Base-by-base conservation (phyloP, 2,113 vertebrate species). In the Anarrhichthys ocellatus region DNA sequence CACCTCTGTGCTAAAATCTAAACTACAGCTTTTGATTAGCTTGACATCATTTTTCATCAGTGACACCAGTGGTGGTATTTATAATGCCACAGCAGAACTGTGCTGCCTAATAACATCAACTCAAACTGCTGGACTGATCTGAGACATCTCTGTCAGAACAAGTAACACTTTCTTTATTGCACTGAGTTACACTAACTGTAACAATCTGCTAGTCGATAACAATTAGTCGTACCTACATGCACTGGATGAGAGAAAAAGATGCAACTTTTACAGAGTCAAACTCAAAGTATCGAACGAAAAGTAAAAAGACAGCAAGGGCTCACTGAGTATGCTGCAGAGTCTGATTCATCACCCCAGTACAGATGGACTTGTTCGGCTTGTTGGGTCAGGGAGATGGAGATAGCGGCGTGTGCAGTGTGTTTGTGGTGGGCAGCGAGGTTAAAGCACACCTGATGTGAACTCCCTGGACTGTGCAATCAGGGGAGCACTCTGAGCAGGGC, bases 361-460 rank as follows among this genome's bases (percentile, higher is more conserved):
- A 78, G 77, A 75, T 71, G 66, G 77, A 79, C 81, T 76, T 75
- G 68, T 40, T 84, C 34, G 11, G 46, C 80, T 70, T 73, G 78
- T 80, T 80, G 65, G 85, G 84, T 81, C 84, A 77, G 70, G 76
- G 70, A 85, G 88, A 85, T 70, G 73, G 80, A 82, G 81, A 71
- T 56, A 58, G 63, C 44, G 63, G 74, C 11, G 56, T 24, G 70
- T 17, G 44, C 7, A 50, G 62, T 64, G 82, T 68, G 58, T 61
- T 80, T 67, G 82, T 70, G 69, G 72, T 81, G 78, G 76, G 76
- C 66, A 71, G 64, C 32, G 73, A 80, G 75, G 82, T 88, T 92
- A 88, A 92, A 92, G 85, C 82, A 81, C 91, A 92, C 87, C 91
- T 93, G 85, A 93, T 88, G 81, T 87, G 81, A 94, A 95, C 92